phyloP scores from a whole-genome alignment of 2,113 vertebrate species.

The Casuarius casuarius region DNA sequence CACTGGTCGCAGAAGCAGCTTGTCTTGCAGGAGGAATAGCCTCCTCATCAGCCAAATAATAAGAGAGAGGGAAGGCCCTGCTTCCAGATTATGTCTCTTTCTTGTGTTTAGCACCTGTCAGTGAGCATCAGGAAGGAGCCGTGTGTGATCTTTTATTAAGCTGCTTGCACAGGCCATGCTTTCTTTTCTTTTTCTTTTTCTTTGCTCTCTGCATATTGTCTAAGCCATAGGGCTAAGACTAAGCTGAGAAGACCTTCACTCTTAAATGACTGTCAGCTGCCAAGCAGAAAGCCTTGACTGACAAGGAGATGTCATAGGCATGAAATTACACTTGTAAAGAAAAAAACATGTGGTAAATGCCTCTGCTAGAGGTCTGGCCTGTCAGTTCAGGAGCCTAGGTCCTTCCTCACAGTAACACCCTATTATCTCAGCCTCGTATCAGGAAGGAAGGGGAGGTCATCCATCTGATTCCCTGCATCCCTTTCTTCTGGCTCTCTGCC shows the following conservation, averaged over 20 bases:
- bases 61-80: neutral
- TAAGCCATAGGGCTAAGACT: neutral
- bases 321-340: neutral
- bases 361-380: neutral
- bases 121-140: neutral
- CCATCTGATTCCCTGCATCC: neutral
- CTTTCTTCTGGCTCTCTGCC: neutral
- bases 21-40: too few relatives aligned
- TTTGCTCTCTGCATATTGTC: neutral
- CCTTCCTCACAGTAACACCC: neutral
- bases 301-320: accelerated
- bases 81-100: neutral
- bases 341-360: neutral
- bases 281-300: accelerated
- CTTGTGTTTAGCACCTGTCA: accelerated
- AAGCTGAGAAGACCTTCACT: neutral
- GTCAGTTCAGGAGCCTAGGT: neutral
- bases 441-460: neutral
- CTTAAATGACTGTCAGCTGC: neutral
- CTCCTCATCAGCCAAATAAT: neutral
- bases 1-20: too few relatives aligned
- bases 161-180: accelerated
- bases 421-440: neutral
- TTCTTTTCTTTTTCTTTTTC: neutral
- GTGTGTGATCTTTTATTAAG: neutral